Evolutionary conservation across 2,888 invertebrate genomes (phyloP), one percentile per base, ranked within the genome.

Genomic region (Quadroppia sp.): DNA sequence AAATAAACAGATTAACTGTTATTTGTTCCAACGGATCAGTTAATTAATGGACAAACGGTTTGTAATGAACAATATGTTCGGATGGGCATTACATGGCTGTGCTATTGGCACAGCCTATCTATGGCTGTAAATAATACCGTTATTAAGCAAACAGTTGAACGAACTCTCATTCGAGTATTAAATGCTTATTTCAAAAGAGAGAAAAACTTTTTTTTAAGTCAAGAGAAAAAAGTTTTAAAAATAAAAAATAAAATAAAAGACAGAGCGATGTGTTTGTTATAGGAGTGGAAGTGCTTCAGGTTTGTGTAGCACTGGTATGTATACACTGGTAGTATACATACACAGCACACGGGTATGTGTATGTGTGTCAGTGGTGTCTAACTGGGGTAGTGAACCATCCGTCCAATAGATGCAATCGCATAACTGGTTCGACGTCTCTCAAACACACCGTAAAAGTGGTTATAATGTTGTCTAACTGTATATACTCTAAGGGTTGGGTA

Each of bases 331-430:
- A 28, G 7, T 30, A 30, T 56, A n/a, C n/a, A n/a, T n/a, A n/a
- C n/a, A n/a, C 28, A 13, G 28, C 28, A 28, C 17, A 13, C 53
- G 9, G 23, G 53, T 59, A 59, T 48, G 25, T 11, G 53, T 20
- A 69, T 69, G 25, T 69, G 17, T 69, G 69, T 69, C 69, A 69
- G 45, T 13, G 45, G 13, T 17, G 61, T 4, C 32, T 28, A 69
- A 69, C 25, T 69, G 45, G 69, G 69, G 15, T 42, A 69, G 23
- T 69, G 69, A 69, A 45, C 69, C 69, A 69, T 69, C 69, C 69
- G 28, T 69, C 69, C 69, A 69, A 69, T 69, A 6, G 69, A 69
- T 28, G 42, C 17, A 23, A 69, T 40, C 28, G 23, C 45, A 15
- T 17, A 36, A 36, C 45, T 25, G 45, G 36, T 25, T 32, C 69